A percentile compares a stretch with the other conserved stretches of the same genome.
phyloP scores from a whole-genome alignment of 1,140 invertebrate species.

The Leptinotarsa undecemlineata region DNA sequence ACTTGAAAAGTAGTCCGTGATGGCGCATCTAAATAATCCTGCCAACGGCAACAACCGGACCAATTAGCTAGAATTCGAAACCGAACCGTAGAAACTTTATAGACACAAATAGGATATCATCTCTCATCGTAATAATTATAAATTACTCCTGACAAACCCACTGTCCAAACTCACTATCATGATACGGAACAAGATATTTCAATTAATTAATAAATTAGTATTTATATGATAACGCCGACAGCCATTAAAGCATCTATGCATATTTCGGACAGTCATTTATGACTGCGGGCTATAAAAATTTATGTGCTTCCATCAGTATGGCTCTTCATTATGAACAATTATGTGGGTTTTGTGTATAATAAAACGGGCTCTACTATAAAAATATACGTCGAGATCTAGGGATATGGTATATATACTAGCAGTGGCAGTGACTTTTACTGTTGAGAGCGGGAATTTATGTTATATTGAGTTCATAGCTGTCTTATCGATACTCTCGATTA shows the following conservation, averaged over 20 bases:
- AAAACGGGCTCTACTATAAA: not conserved
- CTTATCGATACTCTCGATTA: not conserved
- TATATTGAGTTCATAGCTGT: not conserved
- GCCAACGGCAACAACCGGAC: too few species aligned
- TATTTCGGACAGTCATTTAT: constrained; percentile 17
- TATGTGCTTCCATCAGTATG: constrained; percentile 19
- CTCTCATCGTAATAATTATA: constrained; percentile 8
- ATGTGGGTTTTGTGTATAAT: constrained; percentile 22
- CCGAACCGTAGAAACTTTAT: not conserved
- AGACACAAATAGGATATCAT: not conserved
- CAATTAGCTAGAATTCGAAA: too few species aligned
- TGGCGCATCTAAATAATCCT: too few species aligned
- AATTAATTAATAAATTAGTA: constrained; percentile 18
- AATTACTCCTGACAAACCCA: constrained; percentile 1
- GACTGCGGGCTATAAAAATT: constrained; percentile 10
- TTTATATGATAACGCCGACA: not conserved
- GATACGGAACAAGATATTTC: constrained; percentile 8
- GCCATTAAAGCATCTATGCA: constrained; percentile 11
- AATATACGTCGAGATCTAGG: not conserved
- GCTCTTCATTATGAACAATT: constrained; percentile 14
- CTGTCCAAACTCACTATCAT: constrained; percentile 5
- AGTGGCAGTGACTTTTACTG: not conserved
- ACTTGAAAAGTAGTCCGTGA: too few species aligned
- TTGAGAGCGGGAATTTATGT: not conserved
- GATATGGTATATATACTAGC: not conserved